These are phyloP conservation scores for Sebastes nivosus DNA, from an alignment of 2,797 vertebrate genomes.

Conservation along the genomic window DNA sequence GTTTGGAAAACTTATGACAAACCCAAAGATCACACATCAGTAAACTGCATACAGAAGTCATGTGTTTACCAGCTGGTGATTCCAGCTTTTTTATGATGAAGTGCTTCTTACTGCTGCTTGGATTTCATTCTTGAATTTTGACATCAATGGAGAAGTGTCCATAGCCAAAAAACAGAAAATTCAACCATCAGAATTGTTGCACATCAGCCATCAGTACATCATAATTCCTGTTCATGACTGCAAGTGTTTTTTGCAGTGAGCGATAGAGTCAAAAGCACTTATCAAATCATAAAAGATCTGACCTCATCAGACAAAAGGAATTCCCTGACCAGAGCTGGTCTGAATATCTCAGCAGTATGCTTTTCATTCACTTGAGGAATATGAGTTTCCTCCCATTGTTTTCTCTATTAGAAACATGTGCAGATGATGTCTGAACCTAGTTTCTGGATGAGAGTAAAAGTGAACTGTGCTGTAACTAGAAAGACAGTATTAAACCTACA, in stretches of 20 bases:
- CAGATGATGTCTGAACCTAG: not conserved
- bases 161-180: not conserved
- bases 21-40: not conserved
- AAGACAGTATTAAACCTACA: not conserved
- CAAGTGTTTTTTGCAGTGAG: not conserved
- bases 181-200: not conserved
- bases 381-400: conserved; percentile 28
- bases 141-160: not conserved
- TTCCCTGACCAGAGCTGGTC: not conserved
- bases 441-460: not conserved
- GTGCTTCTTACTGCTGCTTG: not conserved
- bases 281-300: not conserved
- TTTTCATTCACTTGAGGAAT: conserved; percentile 23
- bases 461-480: not conserved
- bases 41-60: not conserved
- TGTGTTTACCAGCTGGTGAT: conserved; percentile 19
- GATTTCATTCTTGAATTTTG: not conserved
- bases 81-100: conserved; percentile 2
- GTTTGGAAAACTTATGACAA: not conserved
- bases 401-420: conserved; percentile 40
- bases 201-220: not conserved
- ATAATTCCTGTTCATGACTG: not conserved
- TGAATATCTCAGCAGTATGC: conserved; percentile 12
- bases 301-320: not conserved
- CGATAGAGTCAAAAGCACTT: not conserved